Percentiles rank a stretch among this genome's conserved stretches.
Evolutionary conservation across 1,140 invertebrate genomes (phyloP).

Genomic region (Cecropterus lyciades): DNA sequence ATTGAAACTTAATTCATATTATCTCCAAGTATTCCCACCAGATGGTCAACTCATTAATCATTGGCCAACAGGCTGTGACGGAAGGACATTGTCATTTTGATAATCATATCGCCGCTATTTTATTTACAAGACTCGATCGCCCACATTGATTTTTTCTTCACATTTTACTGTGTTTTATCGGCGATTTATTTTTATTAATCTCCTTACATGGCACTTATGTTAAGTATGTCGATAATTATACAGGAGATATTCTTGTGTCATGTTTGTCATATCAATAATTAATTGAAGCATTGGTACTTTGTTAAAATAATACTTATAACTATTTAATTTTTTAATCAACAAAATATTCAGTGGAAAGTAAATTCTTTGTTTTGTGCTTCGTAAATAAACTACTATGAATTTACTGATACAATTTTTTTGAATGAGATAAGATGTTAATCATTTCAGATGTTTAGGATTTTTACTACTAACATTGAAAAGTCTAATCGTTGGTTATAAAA

Average conservation of each 20-base stretch:
- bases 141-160: neutral
- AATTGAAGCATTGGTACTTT: neutral
- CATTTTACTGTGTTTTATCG: neutral
- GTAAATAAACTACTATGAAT: no score
- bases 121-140: slow-evolving; percentile 1
- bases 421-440: no score
- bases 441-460: no score
- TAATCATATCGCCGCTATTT: slow-evolving; percentile 1
- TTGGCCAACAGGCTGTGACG: slow-evolving; percentile 3
- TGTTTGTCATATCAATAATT: neutral
- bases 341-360: no score
- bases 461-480: no score
- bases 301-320: neutral
- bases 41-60: slow-evolving; percentile 12
- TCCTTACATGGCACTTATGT: slow-evolving; percentile 1
- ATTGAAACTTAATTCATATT: no score
- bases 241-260: neutral
- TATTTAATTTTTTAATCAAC: no score
- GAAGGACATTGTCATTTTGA: slow-evolving; percentile 5
- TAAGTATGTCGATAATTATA: neutral
- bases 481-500: no score
- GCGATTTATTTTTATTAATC: neutral
- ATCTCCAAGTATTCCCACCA: neutral
- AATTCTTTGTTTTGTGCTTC: no score
- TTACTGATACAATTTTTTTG: no score